Conservation (phyloP, 2,888 invertebrate species). For the Acrobasis consociella region DNA sequence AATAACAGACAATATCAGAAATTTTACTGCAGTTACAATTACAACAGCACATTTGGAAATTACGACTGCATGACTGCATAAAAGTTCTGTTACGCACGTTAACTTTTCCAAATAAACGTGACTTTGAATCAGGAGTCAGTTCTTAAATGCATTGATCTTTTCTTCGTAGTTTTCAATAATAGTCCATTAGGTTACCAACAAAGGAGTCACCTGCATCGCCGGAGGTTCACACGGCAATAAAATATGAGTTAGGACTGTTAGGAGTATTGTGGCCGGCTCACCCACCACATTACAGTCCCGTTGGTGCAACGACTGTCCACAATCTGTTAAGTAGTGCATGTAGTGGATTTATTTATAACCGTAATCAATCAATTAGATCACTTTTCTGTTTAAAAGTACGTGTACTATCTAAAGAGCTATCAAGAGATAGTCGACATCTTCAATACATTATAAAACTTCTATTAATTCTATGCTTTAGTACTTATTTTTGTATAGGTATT, state of each 20-base stretch:
- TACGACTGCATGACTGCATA: neutral
- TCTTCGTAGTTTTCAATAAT: constrained; percentile 39
- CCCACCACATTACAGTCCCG: constrained; percentile 15
- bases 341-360: neutral
- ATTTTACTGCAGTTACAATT: neutral
- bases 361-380: constrained; percentile 7
- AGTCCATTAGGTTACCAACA: constrained; percentile 47
- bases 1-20: too few species aligned
- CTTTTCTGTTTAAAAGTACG: neutral
- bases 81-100: neutral
- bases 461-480: too few species aligned
- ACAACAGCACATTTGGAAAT: neutral
- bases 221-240: constrained; percentile 64
- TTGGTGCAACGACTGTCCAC: constrained; percentile 8
- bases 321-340: constrained; percentile 15
- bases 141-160: constrained; percentile 31
- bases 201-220: constrained; percentile 48
- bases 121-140: constrained; percentile 38
- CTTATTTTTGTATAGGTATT: too few species aligned
- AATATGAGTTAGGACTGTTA: constrained; percentile 46
- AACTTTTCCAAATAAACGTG: constrained; percentile 39
- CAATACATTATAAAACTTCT: too few species aligned
- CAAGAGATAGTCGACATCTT: too few species aligned
- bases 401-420: too few species aligned
- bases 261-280: constrained; percentile 21